Evolutionary conservation across 2,113 vertebrate genomes (phyloP).

Genomic region (Apodemus sylvaticus): DNA sequence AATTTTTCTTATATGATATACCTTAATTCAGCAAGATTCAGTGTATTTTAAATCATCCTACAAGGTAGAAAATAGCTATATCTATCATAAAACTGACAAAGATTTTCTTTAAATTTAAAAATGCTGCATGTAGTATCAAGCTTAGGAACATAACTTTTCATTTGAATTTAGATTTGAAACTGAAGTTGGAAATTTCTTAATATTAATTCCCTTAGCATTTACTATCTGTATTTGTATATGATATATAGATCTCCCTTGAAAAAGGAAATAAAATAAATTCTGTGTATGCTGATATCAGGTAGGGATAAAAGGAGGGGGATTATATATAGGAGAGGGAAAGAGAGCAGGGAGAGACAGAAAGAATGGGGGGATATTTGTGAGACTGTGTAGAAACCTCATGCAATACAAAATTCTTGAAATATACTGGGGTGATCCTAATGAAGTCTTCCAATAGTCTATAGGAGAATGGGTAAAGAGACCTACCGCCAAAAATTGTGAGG

Average conservation of each 20-base stretch:
- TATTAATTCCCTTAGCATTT: conserved; percentile 38
- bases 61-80: not conserved
- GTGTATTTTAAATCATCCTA: conserved; percentile 42
- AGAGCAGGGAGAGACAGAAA: not conserved
- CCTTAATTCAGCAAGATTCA: conserved; percentile 25
- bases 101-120: not conserved
- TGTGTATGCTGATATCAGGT: not conserved
- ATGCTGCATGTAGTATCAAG: not conserved
- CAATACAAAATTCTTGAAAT: not conserved
- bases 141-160: conserved; percentile 10
- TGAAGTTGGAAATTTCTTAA: conserved; percentile 22
- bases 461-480: not conserved
- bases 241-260: not conserved
- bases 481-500: not conserved
- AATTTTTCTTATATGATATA: conserved; percentile 14
- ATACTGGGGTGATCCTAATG: not conserved
- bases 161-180: not conserved
- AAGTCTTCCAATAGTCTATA: not conserved
- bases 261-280: not conserved
- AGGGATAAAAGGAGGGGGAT: fast-evolving
- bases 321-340: not conserved
- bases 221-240: not conserved
- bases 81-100: not conserved
- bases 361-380: not conserved
- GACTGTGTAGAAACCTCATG: not conserved